phyloP scores from a whole-genome alignment of 2,113 vertebrate species.

The Brachionichthys hirsutus region DNA sequence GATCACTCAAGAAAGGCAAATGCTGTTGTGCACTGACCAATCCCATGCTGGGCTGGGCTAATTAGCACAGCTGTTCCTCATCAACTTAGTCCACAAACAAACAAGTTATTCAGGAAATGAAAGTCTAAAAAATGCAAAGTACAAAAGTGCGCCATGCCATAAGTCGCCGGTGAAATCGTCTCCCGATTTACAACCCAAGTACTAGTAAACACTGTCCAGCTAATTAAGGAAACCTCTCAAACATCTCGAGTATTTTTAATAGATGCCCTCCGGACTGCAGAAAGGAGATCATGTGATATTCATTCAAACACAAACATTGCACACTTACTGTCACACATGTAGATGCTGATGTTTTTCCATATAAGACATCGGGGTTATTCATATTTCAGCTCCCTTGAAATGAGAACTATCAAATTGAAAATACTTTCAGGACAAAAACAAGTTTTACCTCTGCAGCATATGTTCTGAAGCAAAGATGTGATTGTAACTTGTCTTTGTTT shows the following conservation, averaged over 20 bases:
- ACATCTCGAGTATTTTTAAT: not conserved
- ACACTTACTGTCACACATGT: constrained; percentile 15
- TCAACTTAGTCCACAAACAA: too few relatives aligned
- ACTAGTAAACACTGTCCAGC: not conserved
- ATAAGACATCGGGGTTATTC: constrained; percentile 28
- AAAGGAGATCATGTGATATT: not conserved
- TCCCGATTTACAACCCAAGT: too few relatives aligned
- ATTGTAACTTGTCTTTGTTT: constrained; percentile 22
- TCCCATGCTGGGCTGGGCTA: too few relatives aligned
- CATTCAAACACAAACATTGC: not conserved
- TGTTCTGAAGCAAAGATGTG: constrained; percentile 15
- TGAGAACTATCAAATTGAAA: constrained; percentile 31
- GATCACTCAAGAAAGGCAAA: too few relatives aligned
- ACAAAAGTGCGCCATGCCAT: too few relatives aligned
- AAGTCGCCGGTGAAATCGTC: too few relatives aligned
- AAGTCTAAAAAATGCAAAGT: too few relatives aligned
- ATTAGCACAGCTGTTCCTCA: too few relatives aligned
- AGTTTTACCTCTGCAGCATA: constrained; percentile 7
- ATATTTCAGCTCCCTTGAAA: constrained; percentile 37
- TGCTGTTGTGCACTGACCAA: too few relatives aligned
- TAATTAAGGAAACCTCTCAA: not conserved
- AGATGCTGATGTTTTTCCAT: constrained; percentile 28
- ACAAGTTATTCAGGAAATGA: too few relatives aligned
- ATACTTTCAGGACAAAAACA: constrained; percentile 19
- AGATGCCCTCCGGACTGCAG: not conserved